Base-by-base conservation (phyloP, 2,113 vertebrate genomes). In the Myrmecophaga tridactyla region DNA sequence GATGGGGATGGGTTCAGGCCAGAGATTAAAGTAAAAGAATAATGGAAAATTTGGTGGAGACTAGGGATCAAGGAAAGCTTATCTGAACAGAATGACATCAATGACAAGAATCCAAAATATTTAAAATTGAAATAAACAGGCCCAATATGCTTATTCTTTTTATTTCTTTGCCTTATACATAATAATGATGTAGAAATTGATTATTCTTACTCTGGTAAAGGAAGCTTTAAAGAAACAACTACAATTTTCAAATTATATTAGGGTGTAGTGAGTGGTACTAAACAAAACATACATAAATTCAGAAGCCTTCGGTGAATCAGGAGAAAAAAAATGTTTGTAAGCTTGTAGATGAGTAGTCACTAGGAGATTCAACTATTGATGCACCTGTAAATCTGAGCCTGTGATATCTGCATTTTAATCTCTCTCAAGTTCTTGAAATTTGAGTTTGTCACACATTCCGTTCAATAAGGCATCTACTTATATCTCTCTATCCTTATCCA, bases 401-500 rank as follows among this genome's bases (percentile, higher is more conserved):
- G n/a, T 75, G 31, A 77, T 77, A 78, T 29, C 75, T 91, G 82
- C 62, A 56, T 95, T 86, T 92, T 81, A 87, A 91, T 62, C 75
- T 60, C 69, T 60, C 62, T 80, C 72, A 15, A 36, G 58, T 77
- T 85, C 70, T 92, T 75, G 25, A 94, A 81, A 94, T 83, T 48
- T 43, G 36, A 92, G 73, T 82, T 92, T 92, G 94, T 95, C 53
- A 58, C 62, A 65, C 43, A 56, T 5, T 60, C 81, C 58, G 94
- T 65, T 94, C 82, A 80, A 41, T 34, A 83, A 96, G 65, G 69
- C 58, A 67, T 56, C 86, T 83, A 34, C 84, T 95, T 92, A 14
- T n/a, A 53, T 95, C 95, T 89, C 60, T 92, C 78, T 67, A 2
- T 95, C 85, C 89, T 73, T 48, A 25, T 86, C 43, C 51, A 70